phyloP scores from a whole-genome alignment of 2,888 invertebrate genomes.

The Drosophila nr. medialis region DNA sequence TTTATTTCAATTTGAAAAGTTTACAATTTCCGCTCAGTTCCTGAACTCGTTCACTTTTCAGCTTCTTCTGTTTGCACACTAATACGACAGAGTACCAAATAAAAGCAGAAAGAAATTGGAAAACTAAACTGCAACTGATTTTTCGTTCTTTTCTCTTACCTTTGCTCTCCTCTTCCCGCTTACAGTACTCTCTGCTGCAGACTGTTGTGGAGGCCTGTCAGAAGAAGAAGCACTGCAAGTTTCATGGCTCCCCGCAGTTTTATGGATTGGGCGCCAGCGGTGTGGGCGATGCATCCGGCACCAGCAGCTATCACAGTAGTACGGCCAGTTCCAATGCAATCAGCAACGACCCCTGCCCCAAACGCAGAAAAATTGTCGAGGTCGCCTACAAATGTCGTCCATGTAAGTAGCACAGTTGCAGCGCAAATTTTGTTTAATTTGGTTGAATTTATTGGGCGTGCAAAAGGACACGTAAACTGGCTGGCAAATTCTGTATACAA shows the following conservation, averaged over 20 bases:
- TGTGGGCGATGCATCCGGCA: constrained; percentile 82
- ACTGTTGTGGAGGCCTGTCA: constrained; percentile 97
- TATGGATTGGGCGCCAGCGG: constrained; percentile 89
- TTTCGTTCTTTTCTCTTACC: constrained; percentile 29
- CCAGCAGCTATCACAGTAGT: constrained; percentile 83
- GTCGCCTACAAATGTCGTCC: constrained; percentile 98
- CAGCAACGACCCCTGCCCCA: constrained; percentile 92
- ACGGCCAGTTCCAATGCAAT: constrained; percentile 81
- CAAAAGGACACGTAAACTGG: constrained; percentile 51
- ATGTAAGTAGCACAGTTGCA: constrained; percentile 88
- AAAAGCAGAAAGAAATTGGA: constrained; percentile 33
- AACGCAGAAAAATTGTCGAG: constrained; percentile 95
- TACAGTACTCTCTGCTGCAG: constrained; percentile 95
- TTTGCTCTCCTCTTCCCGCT: constrained; percentile 20
- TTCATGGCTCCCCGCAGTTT: constrained; percentile 93
- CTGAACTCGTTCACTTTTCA: constrained; percentile 60
- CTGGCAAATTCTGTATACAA: constrained; percentile 37
- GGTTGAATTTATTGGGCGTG: constrained; percentile 57
- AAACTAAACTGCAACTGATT: constrained; percentile 62
- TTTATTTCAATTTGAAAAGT: constrained; percentile 70
- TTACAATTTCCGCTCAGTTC: constrained; percentile 58
- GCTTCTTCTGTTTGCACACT: constrained; percentile 50
- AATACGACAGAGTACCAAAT: constrained; percentile 21
- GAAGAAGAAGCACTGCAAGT: constrained; percentile 96
- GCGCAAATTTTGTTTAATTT: constrained; percentile 59